A percentile compares a stretch with the other conserved stretches of the same genome.
phyloP scores from a whole-genome alignment of 2,888 invertebrate genomes.

The Agonopterix heracliana region DNA sequence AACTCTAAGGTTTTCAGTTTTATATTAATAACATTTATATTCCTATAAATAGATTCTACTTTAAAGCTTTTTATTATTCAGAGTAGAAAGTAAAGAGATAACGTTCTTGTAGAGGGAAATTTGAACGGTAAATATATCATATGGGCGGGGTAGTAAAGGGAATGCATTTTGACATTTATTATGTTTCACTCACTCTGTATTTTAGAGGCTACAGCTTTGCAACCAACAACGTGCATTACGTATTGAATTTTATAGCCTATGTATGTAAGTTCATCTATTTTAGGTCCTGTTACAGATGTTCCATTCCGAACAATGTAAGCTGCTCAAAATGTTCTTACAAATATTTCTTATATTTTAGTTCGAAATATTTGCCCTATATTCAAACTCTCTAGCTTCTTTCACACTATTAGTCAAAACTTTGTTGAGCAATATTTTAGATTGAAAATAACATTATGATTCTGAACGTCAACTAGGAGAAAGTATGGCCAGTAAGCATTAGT shows the following conservation, averaged over 20 bases:
- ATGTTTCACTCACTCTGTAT: slow-evolving; percentile 49
- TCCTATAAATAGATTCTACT: too few relatives aligned
- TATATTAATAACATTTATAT: too few relatives aligned
- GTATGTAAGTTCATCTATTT: slow-evolving; percentile 43
- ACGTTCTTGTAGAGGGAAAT: slow-evolving; percentile 11
- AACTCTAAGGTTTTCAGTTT: too few relatives aligned
- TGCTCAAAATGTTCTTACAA: background rate
- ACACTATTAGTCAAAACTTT: background rate
- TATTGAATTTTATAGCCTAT: slow-evolving; percentile 43
- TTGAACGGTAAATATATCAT: slow-evolving; percentile 22
- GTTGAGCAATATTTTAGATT: slow-evolving; percentile 5
- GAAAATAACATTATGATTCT: slow-evolving; percentile 10
- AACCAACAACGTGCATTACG: slow-evolving; percentile 31
- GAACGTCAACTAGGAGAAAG: slow-evolving; percentile 15
- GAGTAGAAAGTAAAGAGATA: too few relatives aligned
- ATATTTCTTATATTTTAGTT: background rate
- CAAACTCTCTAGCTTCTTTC: background rate
- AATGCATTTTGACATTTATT: slow-evolving; percentile 42
- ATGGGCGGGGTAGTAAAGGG: slow-evolving; percentile 23
- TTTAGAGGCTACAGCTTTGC: slow-evolving; percentile 41
- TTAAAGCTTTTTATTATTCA: too few relatives aligned
- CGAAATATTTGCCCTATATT: slow-evolving; percentile 3
- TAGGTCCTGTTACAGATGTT: slow-evolving; percentile 43
- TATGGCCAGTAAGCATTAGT: slow-evolving; percentile 19
- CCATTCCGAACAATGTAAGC: slow-evolving; percentile 5